phyloP scores from a whole-genome alignment of 2,797 vertebrate genomes.

The Odontamblyopus lacepedii region DNA sequence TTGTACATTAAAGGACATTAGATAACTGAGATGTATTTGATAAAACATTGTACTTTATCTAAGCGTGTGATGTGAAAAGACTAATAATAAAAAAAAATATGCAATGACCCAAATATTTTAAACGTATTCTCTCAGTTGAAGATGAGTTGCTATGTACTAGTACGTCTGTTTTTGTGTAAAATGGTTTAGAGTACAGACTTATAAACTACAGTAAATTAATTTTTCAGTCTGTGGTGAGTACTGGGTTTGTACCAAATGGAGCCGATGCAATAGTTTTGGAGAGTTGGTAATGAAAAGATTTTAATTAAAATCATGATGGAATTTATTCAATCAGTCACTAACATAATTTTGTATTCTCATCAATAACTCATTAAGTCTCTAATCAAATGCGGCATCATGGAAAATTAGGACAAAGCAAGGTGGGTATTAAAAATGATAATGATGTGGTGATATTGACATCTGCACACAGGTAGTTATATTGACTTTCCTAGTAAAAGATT shows the following conservation, averaged over 20 bases:
- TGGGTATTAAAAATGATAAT: background rate
- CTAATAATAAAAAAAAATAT: background rate
- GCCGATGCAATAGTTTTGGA: conserved; percentile 8
- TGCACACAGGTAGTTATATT: background rate
- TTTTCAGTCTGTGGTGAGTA: background rate
- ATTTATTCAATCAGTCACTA: conserved; percentile 24
- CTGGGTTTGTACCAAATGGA: background rate
- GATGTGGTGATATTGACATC: background rate
- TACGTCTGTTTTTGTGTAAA: background rate
- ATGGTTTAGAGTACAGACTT: background rate
- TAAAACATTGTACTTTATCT: background rate
- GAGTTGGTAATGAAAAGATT: conserved; percentile 35
- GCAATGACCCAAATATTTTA: background rate
- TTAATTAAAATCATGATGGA: background rate
- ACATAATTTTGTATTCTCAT: conserved; percentile 52
- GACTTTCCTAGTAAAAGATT: background rate
- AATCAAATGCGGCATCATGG: conserved; percentile 41
- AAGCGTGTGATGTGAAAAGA: background rate
- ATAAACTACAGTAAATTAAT: background rate
- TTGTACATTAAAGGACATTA: background rate
- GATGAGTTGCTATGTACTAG: too few relatives aligned
- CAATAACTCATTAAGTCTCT: conserved; percentile 63
- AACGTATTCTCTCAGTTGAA: background rate
- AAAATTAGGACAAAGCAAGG: conserved; percentile 1
- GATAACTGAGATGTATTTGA: background rate